phyloP scores from a whole-genome alignment of 2,113 vertebrate species.

The Psilopsiagon aymara region DNA sequence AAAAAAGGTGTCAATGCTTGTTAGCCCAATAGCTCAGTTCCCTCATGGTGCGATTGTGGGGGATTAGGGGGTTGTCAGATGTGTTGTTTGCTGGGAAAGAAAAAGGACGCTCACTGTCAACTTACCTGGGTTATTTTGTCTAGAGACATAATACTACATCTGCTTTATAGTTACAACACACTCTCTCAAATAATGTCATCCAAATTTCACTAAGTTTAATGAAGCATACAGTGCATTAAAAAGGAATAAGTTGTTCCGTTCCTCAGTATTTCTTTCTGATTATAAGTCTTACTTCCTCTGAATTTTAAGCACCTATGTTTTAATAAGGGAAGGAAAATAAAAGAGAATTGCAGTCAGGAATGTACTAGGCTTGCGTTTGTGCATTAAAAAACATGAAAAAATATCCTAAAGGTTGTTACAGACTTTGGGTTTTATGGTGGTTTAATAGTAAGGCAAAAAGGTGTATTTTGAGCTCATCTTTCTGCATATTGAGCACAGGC shows the following conservation, averaged over 20 bases:
- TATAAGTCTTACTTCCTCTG: background rate
- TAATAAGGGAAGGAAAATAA: background rate
- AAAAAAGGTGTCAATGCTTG: slow-evolving; percentile 18
- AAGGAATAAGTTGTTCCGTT: background rate
- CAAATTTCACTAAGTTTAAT: background rate
- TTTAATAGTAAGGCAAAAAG: slow-evolving; percentile 34
- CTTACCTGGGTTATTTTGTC: background rate
- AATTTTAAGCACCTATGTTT: slow-evolving; percentile 1
- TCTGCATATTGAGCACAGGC: background rate
- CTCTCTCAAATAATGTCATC: background rate
- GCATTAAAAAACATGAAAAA: background rate
- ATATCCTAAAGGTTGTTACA: slow-evolving; percentile 24
- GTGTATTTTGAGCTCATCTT: background rate
- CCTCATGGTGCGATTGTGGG: background rate
- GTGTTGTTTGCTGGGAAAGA: background rate
- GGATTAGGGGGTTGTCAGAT: background rate
- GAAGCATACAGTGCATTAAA: background rate
- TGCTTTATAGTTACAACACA: background rate
- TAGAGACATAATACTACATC: background rate
- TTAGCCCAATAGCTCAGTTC: background rate
- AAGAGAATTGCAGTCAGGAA: background rate
- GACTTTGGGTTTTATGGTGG: background rate
- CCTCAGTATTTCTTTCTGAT: background rate
- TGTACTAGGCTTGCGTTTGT: background rate
- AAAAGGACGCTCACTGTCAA: background rate